Base-by-base conservation (phyloP, 1,140 invertebrate species). In the Drosophila ironensis region DNA sequence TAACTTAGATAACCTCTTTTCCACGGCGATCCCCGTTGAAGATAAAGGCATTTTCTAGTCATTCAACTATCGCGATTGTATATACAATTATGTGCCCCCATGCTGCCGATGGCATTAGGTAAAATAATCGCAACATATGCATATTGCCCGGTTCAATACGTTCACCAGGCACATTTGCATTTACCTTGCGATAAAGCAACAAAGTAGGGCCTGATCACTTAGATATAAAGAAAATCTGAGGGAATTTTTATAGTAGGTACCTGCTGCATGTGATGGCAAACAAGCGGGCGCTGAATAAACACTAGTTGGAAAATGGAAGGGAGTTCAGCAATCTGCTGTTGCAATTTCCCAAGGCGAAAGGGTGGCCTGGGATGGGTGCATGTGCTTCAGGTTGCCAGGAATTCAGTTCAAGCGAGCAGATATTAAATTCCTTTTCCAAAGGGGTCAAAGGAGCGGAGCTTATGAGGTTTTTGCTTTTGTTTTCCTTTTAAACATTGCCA, bases 351-450 rank as follows among this genome's bases (percentile, higher is more conserved):
- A 38, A 38, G 30, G n/a, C 30, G 12, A 52, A 24, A 19, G 11
- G 22, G 19, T 37, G 17, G 12, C 9, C 1, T 25, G 12, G 9
- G 22, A 33, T 24, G 20, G 4, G 27, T 4, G 28, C 20, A 4
- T 1, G n/a, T 24, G 22, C 4, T 16, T 20, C 41, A 37, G 17
- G 30, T 33, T 33, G 30, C 30, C 17, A 8, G 33, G 24, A 46
- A 47, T 35, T 22, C 50, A 59, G 37, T 14, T 56, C 25, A 40
- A 24, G 33, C 25, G 37, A 41, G 35, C 22, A 52, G 40, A 68
- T 68, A 68, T 68, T 68, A 68, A 68, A 68, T 68, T 68, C 64
- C 50, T 35, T 42, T n/a, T 25, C 35, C 24, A 12, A 14, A 19
- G 25, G 22, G 63, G 50, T 68, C 63, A 68, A 17, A 22, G 16